Conservation (phyloP, 2,113 vertebrate species). For the Ornithorhynchus anatinus region DNA sequence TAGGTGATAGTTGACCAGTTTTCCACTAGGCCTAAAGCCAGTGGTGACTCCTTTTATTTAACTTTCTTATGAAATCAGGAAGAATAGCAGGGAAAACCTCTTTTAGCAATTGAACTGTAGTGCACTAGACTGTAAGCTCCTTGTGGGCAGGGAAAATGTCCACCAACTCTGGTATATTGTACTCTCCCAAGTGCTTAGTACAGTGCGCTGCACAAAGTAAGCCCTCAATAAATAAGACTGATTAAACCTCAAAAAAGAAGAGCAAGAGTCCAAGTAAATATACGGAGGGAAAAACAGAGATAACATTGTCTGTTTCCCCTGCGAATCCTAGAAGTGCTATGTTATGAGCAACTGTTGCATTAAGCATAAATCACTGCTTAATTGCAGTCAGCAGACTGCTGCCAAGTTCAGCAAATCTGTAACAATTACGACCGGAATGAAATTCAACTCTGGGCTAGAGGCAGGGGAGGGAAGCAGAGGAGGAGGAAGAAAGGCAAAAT, state of each 20-base stretch:
- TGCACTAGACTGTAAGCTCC: no score
- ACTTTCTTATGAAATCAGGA: background rate
- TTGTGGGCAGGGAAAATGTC: no score
- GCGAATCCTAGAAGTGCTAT: background rate
- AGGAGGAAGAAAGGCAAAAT: background rate
- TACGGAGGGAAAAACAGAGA: background rate
- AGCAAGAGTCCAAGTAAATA: background rate
- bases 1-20: background rate
- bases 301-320: background rate
- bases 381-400: background rate
- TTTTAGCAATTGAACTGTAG: background rate
- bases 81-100: background rate
- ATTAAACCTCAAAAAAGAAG: background rate
- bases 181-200: no score
- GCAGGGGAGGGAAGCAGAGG: background rate
- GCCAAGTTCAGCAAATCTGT: background rate
- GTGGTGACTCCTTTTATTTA: background rate
- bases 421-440: slow-evolving; percentile 7
- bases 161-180: no score
- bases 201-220: no score
- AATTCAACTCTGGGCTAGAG: background rate
- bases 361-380: background rate
- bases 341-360: background rate
- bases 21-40: background rate
- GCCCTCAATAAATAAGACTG: no score